Percentiles rank a stretch among this genome's conserved stretches.
phyloP scores from a whole-genome alignment of 2,113 vertebrate genomes.

The Synchiropus splendidus region DNA sequence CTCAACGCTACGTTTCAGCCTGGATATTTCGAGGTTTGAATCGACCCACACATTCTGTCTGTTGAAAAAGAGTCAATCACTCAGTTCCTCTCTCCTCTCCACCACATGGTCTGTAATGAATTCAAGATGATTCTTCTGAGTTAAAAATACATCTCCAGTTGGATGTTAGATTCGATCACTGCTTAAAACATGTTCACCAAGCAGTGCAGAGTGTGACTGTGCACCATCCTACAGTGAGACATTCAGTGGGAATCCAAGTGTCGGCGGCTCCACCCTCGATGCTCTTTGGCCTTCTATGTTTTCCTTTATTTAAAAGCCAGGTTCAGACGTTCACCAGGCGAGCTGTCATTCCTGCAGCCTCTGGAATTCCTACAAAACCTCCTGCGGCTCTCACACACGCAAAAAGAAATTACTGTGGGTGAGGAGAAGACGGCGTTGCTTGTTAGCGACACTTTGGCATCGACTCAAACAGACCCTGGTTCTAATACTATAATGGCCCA shows the following conservation, averaged over 20 bases:
- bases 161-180: too few relatives aligned
- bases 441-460: constrained; percentile 12
- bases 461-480: not conserved
- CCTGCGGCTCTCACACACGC: constrained; percentile 4
- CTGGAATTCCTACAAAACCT: constrained; percentile 48
- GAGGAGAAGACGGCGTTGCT: not conserved
- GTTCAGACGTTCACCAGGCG: constrained; percentile 58
- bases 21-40: too few relatives aligned
- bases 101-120: too few relatives aligned
- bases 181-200: too few relatives aligned
- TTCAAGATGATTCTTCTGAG: too few relatives aligned
- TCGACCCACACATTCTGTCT: too few relatives aligned
- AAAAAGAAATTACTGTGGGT: not conserved
- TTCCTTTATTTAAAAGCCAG: constrained; percentile 30
- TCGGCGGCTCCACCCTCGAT: constrained; percentile 30
- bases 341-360: constrained; percentile 50
- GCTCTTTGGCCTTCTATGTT: constrained; percentile 36
- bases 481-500: not conserved
- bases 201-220: too few relatives aligned
- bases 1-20: too few relatives aligned
- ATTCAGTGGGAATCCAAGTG: constrained; percentile 24
- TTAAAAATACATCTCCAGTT: too few relatives aligned
- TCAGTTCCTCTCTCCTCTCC: not conserved
- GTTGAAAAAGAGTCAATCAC: too few relatives aligned
- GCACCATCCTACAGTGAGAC: too few relatives aligned